Evolutionary conservation across 2,797 vertebrate genomes (phyloP).

Genomic region (Hippopotamyrus pictus): DNA sequence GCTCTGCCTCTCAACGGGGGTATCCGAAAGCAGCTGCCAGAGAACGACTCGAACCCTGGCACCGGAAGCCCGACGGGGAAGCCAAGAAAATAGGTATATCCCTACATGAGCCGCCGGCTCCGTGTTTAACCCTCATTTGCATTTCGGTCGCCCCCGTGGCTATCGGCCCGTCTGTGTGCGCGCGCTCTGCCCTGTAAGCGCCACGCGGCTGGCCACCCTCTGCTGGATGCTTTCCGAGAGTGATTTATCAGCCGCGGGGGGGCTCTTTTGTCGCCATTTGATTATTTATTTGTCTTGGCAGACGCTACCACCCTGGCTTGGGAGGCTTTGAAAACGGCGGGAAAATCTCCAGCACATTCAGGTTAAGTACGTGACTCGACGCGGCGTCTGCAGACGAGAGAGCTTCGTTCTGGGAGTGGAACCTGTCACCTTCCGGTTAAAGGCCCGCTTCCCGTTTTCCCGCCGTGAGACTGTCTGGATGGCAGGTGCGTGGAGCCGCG

Average conservation of each 20-base stretch:
- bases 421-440: not conserved
- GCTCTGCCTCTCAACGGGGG: not conserved
- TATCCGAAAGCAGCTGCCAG: not conserved
- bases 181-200: not conserved
- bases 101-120: not conserved
- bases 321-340: not conserved
- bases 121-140: not conserved
- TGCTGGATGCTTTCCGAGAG: not conserved
- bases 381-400: not conserved
- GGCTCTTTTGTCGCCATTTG: not conserved
- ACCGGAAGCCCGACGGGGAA: not conserved
- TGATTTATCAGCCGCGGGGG: not conserved
- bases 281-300: not conserved
- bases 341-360: not conserved
- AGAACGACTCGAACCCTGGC: not conserved
- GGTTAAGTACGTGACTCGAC: not conserved
- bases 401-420: not conserved
- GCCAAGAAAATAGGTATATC: constrained; percentile 6
- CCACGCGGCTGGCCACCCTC: not conserved
- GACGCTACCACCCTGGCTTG: not conserved
- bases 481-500: constrained; percentile 67
- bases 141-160: not conserved
- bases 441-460: not conserved
- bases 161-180: not conserved
- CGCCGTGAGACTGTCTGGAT: constrained; percentile 17